Evolutionary conservation across 1,140 invertebrate genomes (phyloP).

Genomic region (Trissolcus basalis): DNA sequence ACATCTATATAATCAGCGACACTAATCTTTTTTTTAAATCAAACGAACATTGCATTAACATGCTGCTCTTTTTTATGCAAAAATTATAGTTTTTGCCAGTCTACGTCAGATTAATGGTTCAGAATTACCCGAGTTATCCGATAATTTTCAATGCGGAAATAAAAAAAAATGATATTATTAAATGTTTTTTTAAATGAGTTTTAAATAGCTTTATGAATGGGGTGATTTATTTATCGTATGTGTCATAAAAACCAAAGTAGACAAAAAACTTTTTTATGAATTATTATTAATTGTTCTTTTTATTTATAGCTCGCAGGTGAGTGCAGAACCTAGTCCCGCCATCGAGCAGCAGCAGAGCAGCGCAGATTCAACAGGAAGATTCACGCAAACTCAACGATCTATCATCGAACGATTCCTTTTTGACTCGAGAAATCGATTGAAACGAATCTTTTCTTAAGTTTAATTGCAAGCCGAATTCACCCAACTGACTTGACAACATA

Average conservation of each 20-base stretch:
- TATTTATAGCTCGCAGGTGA: conserved; percentile 70
- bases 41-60: too few species aligned
- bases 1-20: too few species aligned
- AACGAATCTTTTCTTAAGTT: conserved; percentile 63
- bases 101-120: too few species aligned
- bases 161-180: too few species aligned
- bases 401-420: conserved; percentile 41
- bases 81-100: too few species aligned
- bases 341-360: conserved; percentile 74
- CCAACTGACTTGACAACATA: conserved; percentile 77
- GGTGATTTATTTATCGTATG: too few species aligned
- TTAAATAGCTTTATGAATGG: too few species aligned
- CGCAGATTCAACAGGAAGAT: conserved; percentile 73
- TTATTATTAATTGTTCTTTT: conserved; percentile 20
- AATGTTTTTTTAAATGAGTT: too few species aligned
- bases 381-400: conserved; percentile 59
- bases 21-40: too few species aligned
- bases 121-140: too few species aligned
- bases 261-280: neutral
- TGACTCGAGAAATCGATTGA: conserved; percentile 55
- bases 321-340: conserved; percentile 73
- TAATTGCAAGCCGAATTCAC: conserved; percentile 67
- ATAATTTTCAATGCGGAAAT: too few species aligned
- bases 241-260: too few species aligned
- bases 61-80: neutral